Evolutionary conservation across 2,888 invertebrate genomes (phyloP), one percentile per base, ranked within the genome.

Genomic region (Drosophila birchii): DNA sequence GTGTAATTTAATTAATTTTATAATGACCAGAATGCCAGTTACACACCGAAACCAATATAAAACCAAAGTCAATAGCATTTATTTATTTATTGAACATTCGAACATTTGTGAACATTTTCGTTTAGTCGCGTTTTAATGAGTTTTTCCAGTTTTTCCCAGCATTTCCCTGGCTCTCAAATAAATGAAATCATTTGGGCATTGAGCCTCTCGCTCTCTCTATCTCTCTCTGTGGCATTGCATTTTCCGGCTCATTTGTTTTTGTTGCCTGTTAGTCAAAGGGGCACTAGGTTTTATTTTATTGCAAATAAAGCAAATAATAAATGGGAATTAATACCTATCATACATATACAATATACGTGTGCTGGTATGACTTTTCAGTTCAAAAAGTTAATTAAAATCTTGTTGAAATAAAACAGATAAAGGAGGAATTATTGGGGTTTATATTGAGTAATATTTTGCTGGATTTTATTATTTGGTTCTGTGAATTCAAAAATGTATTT

Each of bases 1-100:
- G 32, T 58, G 58, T 69, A 69, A 69, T 72, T 61, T 53, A 69
- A 69, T 69, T 72, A 69, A 53, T 60, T 68, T 47, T 57, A 49
- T 57, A 57, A 57, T 41, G 45, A 57, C 45, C 44, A 16, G 20
- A 20, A 2, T 45, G 66, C 38, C 54, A 39, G 71, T 26, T 23
- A 39, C 29, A 47, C 45, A 47, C 26, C 5, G 12, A 41, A 57
- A 41, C 34, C 56, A 51, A 69, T 49, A 16, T 23, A 51, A 49
- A 57, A 47, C 39, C 67, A 68, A 20, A 68, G 67, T 70, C 47
- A 68, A 70, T 68, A 68, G 39, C 53, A 63, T 71, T 61, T 72
- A 53, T 72, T 60, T 69, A 39, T 69, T 59, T 43, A 39, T 20
- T 63, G 26, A 20, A 26, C 70, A 36, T 23, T 43, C 8, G 44